Conservation (phyloP, 2,113 vertebrate species). For the Rhodinocichla rosea region DNA sequence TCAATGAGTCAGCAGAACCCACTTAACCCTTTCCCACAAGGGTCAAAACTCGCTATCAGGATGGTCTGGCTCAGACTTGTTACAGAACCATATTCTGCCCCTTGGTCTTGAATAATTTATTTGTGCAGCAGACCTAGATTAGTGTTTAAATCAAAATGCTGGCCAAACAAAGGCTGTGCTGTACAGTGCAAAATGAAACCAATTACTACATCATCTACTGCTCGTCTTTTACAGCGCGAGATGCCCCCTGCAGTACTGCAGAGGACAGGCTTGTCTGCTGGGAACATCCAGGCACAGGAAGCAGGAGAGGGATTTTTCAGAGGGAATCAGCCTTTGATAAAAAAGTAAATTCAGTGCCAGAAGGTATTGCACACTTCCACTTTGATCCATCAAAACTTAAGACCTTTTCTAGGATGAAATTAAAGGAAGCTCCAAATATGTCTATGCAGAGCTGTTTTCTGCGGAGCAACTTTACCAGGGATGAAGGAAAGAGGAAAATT, state of each 20-base stretch:
- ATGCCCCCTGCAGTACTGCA: constrained; percentile 58
- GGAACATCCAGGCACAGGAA: background rate
- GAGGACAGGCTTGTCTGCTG: background rate
- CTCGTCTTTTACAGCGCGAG: constrained; percentile 39
- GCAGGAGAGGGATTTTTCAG: background rate
- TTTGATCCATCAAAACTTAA: background rate
- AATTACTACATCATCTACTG: constrained; percentile 25
- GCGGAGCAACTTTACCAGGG: background rate
- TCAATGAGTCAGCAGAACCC: constrained; percentile 68
- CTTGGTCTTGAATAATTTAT: constrained; percentile 59
- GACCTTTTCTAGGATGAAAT: background rate
- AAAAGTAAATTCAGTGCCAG: background rate
- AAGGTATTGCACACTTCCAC: background rate
- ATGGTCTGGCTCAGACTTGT: constrained; percentile 29
- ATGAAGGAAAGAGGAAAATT: background rate
- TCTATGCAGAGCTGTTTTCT: background rate
- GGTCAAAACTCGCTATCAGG: constrained; percentile 47
- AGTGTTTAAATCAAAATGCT: constrained; percentile 65
- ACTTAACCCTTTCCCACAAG: constrained; percentile 67
- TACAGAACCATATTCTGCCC: constrained; percentile 44
- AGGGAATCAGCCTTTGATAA: background rate
- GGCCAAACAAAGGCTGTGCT: constrained; percentile 60
- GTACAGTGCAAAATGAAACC: constrained; percentile 57
- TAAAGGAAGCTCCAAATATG: background rate
- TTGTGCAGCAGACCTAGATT: constrained; percentile 42